phyloP scores from a whole-genome alignment of 2,888 invertebrate genomes.

The Athalia cordata region DNA sequence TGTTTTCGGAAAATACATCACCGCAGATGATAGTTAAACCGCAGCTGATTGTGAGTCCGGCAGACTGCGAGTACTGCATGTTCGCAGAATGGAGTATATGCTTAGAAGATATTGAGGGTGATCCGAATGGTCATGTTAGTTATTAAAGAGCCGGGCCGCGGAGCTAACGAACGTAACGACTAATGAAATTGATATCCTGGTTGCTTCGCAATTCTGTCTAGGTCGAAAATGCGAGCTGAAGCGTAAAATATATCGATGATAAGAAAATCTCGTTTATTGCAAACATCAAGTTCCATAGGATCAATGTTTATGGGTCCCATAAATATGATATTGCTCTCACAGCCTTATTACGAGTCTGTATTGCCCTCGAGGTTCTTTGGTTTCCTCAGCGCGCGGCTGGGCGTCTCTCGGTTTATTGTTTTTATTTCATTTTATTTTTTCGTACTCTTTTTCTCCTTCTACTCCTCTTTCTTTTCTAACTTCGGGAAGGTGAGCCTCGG shows the following conservation, averaged over 20 bases:
- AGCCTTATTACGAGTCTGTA: slow-evolving; percentile 60
- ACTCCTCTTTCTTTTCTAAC: not conserved
- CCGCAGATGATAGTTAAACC: too few relatives aligned
- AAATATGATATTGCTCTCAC: slow-evolving; percentile 59
- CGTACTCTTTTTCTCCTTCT: slow-evolving; percentile 8
- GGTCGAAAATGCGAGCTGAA: slow-evolving; percentile 34
- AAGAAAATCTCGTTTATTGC: slow-evolving; percentile 58
- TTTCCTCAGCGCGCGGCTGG: slow-evolving; percentile 32
- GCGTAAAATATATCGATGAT: slow-evolving; percentile 50
- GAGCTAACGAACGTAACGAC: not conserved
- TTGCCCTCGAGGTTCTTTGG: slow-evolving; percentile 51
- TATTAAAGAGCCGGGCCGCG: slow-evolving; percentile 7
- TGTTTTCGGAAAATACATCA: too few relatives aligned
- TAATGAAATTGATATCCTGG: slow-evolving; percentile 38
- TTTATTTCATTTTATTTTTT: slow-evolving; percentile 43
- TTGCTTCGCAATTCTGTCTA: slow-evolving; percentile 12
- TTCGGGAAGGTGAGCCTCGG: slow-evolving; percentile 39
- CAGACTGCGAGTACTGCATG: too few relatives aligned
- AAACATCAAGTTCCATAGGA: slow-evolving; percentile 57
- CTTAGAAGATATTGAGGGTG: not conserved
- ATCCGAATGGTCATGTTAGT: slow-evolving; percentile 7
- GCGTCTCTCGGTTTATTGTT: slow-evolving; percentile 37
- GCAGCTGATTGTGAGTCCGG: too few relatives aligned
- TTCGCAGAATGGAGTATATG: too few relatives aligned
- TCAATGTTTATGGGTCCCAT: slow-evolving; percentile 57